phyloP scores from a whole-genome alignment of 2,113 vertebrate species.

The Mormyrus lacerda region DNA sequence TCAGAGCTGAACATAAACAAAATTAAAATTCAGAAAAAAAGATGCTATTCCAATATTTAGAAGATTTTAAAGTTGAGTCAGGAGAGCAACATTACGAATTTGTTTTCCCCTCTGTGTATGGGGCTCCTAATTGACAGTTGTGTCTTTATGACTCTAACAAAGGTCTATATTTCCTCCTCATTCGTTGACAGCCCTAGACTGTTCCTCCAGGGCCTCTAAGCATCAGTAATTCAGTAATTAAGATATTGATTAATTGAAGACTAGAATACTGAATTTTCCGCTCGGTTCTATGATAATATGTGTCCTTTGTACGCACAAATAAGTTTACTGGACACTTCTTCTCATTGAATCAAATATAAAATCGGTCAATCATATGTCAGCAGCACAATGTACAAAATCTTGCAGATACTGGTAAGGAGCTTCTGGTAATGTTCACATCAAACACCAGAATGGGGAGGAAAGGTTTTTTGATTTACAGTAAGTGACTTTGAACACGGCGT shows the following conservation, averaged over 20 bases:
- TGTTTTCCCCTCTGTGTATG: neutral
- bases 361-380: neutral
- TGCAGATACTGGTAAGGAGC: neutral
- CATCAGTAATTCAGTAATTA: neutral
- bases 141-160: neutral
- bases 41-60: neutral
- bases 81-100: neutral
- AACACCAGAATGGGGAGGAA: neutral
- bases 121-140: neutral
- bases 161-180: neutral
- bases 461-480: neutral
- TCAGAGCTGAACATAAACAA: slow-evolving; percentile 15
- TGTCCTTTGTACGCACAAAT: neutral
- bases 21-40: neutral
- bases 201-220: neutral
- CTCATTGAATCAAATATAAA: neutral
- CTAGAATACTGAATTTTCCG: neutral
- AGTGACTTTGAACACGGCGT: neutral
- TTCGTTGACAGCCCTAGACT: neutral
- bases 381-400: neutral
- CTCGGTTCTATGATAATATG: neutral
- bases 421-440: neutral
- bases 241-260: neutral
- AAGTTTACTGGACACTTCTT: neutral
- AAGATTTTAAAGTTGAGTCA: neutral